A percentile compares a stretch with the other conserved stretches of the same genome.
Conservation (phyloP, 2,888 invertebrate genomes). For the Azorinus chamasolen region DNA sequence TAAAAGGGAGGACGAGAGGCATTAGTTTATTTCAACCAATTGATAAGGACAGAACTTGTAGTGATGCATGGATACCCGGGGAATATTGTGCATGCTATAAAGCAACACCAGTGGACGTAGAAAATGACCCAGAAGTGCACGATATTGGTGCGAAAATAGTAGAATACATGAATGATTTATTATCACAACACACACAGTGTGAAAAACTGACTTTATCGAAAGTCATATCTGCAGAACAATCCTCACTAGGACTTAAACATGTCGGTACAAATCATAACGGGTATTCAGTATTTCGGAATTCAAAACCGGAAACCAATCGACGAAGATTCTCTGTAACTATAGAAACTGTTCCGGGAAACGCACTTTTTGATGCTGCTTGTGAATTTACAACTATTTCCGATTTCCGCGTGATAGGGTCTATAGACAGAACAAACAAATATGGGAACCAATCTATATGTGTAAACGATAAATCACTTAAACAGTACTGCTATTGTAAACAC, state of each 20-base stretch:
- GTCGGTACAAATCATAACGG: constrained; percentile 5
- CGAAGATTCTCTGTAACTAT: constrained; percentile 11
- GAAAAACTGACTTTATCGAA: background rate
- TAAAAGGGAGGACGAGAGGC: constrained; percentile 54
- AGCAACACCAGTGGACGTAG: constrained; percentile 14
- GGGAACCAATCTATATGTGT: constrained; percentile 25
- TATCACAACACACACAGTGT: constrained; percentile 8
- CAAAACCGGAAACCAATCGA: constrained; percentile 9
- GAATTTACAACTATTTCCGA: background rate
- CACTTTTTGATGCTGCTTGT: constrained; percentile 14
- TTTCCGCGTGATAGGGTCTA: background rate
- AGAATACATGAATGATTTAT: constrained; percentile 10
- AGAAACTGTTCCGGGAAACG: constrained; percentile 21
- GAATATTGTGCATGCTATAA: constrained; percentile 87
- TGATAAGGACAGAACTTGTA: constrained; percentile 91
- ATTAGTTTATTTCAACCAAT: constrained; percentile 92
- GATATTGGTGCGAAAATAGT: constrained; percentile 10
- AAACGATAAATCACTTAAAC: constrained; percentile 5
- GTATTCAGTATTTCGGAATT: constrained; percentile 9
- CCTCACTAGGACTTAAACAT: constrained; percentile 21
- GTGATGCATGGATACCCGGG: constrained; percentile 91
- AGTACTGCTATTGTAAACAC: constrained; percentile 20
- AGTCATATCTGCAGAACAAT: constrained; percentile 1
- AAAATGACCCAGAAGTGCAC: constrained; percentile 2
- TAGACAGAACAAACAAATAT: constrained; percentile 24